Conservation (phyloP, 2,888 invertebrate species). For the Eupithecia abbreviata region DNA sequence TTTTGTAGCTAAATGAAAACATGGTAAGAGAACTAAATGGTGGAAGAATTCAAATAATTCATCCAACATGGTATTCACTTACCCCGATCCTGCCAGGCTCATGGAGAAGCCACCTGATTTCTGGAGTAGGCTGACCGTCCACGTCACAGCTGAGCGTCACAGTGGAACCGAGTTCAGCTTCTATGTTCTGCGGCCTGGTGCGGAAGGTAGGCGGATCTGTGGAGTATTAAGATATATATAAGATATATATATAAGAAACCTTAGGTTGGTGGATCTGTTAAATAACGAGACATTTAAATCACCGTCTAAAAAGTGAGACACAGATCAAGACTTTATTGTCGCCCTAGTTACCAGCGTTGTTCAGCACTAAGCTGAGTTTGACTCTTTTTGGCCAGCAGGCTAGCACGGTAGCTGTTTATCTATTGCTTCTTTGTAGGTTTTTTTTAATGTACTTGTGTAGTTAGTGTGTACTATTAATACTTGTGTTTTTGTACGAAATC, state of each 20-base stretch:
- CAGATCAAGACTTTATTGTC: too few relatives aligned
- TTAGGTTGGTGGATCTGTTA: not conserved
- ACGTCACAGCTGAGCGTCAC: conserved; percentile 94
- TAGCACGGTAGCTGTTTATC: too few relatives aligned
- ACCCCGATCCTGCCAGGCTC: conserved; percentile 86
- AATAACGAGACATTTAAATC: not conserved
- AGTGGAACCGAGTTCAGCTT: conserved; percentile 90
- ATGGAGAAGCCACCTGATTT: conserved; percentile 94
- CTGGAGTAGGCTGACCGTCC: conserved; percentile 94
- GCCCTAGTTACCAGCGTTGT: not conserved
- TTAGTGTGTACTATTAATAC: too few relatives aligned
- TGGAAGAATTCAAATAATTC: too few relatives aligned
- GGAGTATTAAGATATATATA: conserved; percentile 3
- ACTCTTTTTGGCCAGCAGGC: too few relatives aligned
- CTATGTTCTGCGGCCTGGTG: conserved; percentile 89
- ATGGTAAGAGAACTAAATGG: too few relatives aligned
- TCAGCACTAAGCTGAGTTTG: too few relatives aligned
- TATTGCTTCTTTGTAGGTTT: too few relatives aligned
- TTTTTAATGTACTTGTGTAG: too few relatives aligned
- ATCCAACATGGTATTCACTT: conserved; percentile 73
- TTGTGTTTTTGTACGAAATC: too few relatives aligned
- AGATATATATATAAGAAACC: not conserved
- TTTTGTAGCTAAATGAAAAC: too few relatives aligned
- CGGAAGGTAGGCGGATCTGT: conserved; percentile 93
- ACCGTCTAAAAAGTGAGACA: not conserved